These are phyloP conservation scores for Sula dactylatra DNA, from an alignment of 2,113 vertebrate genomes.

Conservation along the genomic window DNA sequence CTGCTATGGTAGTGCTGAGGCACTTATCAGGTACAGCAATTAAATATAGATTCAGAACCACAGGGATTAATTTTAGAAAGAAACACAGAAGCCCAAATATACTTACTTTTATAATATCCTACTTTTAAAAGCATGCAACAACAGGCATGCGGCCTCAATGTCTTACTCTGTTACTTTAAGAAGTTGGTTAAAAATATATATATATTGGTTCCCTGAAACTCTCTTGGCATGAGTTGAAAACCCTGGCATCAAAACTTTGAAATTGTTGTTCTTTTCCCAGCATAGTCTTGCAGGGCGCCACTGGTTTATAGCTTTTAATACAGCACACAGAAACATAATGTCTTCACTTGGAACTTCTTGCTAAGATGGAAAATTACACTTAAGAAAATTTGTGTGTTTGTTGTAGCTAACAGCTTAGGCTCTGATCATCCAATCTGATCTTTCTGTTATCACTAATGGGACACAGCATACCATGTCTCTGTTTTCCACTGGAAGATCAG, in stretches of 20 bases:
- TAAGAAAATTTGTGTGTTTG: background rate
- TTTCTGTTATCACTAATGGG: background rate
- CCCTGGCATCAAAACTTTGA: background rate
- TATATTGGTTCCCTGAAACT: background rate
- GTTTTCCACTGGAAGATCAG: background rate
- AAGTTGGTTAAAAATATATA: slow-evolving; percentile 5
- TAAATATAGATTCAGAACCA: background rate
- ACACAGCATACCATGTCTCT: background rate
- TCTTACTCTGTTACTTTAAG: slow-evolving; percentile 1
- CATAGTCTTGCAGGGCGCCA: background rate
- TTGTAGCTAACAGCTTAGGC: background rate
- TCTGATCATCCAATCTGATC: background rate
- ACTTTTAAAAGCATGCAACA: background rate
- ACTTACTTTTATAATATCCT: background rate
- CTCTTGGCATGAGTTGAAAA: background rate
- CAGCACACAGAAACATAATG: background rate
- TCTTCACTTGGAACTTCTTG: background rate
- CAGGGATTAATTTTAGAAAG: background rate
- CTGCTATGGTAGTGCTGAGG: background rate
- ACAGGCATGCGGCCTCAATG: background rate
- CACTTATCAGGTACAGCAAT: background rate
- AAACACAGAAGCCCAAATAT: background rate
- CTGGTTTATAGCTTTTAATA: background rate
- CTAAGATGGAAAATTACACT: background rate
- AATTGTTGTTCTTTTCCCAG: slow-evolving; percentile 43